Evolutionary conservation across 2,888 invertebrate genomes (phyloP).

Genomic region (Microctonus hyperodae): DNA sequence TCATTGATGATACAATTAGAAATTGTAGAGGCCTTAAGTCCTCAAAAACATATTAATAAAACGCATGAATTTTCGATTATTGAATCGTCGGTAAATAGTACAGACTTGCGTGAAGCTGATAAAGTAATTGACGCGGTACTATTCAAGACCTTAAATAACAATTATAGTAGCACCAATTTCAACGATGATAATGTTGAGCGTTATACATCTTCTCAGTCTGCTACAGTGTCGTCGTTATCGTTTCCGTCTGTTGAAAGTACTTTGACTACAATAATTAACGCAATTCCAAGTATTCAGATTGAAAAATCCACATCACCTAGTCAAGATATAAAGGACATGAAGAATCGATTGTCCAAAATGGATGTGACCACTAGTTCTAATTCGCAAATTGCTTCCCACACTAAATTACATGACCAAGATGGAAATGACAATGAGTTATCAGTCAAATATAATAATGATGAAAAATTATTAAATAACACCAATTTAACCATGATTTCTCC

Average conservation of each 20-base stretch:
- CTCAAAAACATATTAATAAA: background rate
- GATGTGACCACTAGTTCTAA: no score
- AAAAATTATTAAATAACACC: conserved; percentile 24
- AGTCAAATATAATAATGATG: conserved; percentile 16
- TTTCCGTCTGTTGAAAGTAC: background rate
- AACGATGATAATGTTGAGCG: conserved; percentile 21
- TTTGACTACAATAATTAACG: background rate
- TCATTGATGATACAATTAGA: conserved; percentile 32
- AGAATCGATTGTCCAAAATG: no score
- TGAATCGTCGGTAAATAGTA: conserved; percentile 28
- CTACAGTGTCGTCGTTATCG: background rate
- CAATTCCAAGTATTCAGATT: background rate
- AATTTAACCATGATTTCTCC: conserved; percentile 47
- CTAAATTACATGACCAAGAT: background rate
- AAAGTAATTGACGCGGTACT: conserved; percentile 8
- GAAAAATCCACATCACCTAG: background rate
- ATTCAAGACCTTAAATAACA: conserved; percentile 24
- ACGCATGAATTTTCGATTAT: conserved; percentile 7
- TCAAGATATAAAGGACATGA: background rate
- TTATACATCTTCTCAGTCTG: conserved; percentile 20
- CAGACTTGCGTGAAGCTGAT: conserved; percentile 29
- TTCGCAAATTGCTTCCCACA: no score
- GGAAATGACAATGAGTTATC: background rate
- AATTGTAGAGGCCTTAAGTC: conserved; percentile 7
- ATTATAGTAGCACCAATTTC: background rate